These are phyloP conservation scores for Ovis canadensis DNA, from an alignment of 2,113 vertebrate species.

Conservation along the genomic window DNA sequence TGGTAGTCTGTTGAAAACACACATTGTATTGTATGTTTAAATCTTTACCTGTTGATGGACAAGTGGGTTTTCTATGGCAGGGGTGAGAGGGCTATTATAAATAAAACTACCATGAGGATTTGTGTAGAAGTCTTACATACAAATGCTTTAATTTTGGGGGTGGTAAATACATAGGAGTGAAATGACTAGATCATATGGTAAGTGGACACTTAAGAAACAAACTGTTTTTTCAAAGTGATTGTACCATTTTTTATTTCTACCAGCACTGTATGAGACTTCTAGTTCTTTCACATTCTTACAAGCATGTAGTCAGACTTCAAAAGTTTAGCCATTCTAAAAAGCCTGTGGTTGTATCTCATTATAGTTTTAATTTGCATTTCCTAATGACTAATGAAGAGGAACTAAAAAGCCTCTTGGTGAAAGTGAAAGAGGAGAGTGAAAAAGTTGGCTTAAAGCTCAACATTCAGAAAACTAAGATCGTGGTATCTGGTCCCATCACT, in stretches of 20 bases:
- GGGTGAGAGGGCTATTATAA: neutral
- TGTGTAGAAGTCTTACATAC: neutral
- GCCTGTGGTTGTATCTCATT: neutral
- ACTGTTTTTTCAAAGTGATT: neutral
- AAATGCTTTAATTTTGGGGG: neutral
- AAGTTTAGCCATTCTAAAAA: neutral
- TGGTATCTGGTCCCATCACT: too few relatives aligned
- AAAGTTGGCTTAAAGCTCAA: too few relatives aligned
- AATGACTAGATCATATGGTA: neutral
- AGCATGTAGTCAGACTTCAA: neutral
- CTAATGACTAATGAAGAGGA: neutral
- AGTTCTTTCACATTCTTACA: neutral
- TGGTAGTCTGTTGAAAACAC: neutral
- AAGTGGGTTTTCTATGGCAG: neutral
- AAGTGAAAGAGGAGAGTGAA: too few relatives aligned
- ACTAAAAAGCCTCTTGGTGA: too few relatives aligned
- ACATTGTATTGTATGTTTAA: neutral
- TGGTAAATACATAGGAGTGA: neutral
- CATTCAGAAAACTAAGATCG: too few relatives aligned
- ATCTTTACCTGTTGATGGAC: neutral
- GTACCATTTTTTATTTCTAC: neutral
- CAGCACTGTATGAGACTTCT: neutral
- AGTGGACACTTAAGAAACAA: neutral
- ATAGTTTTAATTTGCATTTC: neutral
- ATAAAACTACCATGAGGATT: neutral